A percentile compares a stretch with the other conserved stretches of the same genome.
Evolutionary conservation across 2,888 invertebrate genomes (phyloP).

Genomic region (Eilema caniola): DNA sequence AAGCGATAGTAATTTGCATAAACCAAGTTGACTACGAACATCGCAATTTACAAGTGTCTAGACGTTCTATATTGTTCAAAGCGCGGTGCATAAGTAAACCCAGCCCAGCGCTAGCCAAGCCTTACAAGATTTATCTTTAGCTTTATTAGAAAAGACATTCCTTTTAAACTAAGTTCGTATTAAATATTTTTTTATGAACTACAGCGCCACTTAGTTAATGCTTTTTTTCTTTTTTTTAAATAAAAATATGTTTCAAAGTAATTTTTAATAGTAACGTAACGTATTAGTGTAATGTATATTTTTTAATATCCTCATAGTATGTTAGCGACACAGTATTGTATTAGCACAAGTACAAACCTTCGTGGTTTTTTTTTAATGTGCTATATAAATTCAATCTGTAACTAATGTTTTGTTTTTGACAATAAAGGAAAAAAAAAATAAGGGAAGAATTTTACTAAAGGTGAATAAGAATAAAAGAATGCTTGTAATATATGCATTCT

Average conservation of each 20-base stretch:
- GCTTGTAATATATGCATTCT: no score
- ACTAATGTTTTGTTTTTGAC: no score
- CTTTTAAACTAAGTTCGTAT: conserved; percentile 47
- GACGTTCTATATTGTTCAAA: conserved; percentile 34
- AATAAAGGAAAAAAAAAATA: no score
- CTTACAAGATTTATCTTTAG: conserved; percentile 56
- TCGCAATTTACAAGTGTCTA: conserved; percentile 44
- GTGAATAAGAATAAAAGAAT: no score
- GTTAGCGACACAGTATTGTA: no score
- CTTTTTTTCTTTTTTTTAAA: background rate
- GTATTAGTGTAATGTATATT: no score
- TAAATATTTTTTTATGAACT: conserved; percentile 49
- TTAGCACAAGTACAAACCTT: no score
- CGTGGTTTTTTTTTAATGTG: no score
- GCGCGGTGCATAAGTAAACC: conserved; percentile 35
- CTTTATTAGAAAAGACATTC: conserved; percentile 61
- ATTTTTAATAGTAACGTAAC: background rate
- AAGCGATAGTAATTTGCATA: conserved; percentile 37
- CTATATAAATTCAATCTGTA: no score
- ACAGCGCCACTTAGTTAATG: conserved; percentile 7
- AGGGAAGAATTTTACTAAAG: no score
- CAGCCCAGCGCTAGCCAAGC: conserved; percentile 29
- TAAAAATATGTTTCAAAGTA: conserved; percentile 19
- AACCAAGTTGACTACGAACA: conserved; percentile 38
- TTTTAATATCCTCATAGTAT: no score